Evolutionary conservation across 2,888 invertebrate species (phyloP).

Genomic region (Acheta domesticus): DNA sequence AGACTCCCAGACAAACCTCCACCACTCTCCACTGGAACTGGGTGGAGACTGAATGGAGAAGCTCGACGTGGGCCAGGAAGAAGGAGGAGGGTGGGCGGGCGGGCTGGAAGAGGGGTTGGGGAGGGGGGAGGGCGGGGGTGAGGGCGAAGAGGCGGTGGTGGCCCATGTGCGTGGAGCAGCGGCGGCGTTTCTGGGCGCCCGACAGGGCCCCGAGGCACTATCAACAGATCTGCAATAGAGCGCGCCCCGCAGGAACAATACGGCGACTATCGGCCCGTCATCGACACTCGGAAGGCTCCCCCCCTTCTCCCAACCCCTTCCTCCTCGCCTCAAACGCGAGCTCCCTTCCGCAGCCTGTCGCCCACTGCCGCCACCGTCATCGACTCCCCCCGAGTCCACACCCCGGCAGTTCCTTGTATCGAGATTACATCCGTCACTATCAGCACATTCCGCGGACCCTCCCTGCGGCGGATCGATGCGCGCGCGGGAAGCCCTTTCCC

Average conservation of each 20-base stretch:
- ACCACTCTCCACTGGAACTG: too few relatives aligned
- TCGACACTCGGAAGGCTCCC: background rate
- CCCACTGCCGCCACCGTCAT: background rate
- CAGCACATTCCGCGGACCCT: constrained; percentile 4
- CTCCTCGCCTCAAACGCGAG: background rate
- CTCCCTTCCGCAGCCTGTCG: background rate
- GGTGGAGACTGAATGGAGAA: too few relatives aligned
- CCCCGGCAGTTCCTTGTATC: background rate
- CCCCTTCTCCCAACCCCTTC: background rate
- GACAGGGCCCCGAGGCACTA: background rate
- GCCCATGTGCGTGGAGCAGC: too few relatives aligned
- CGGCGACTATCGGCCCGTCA: constrained; percentile 18
- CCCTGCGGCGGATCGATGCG: background rate
- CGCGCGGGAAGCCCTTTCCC: background rate
- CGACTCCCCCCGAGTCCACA: background rate
- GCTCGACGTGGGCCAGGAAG: too few relatives aligned
- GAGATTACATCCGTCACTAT: constrained; percentile 3
- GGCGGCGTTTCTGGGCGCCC: background rate
- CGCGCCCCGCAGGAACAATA: background rate
- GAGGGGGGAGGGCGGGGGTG: too few relatives aligned
- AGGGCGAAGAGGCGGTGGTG: too few relatives aligned
- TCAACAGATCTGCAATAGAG: background rate
- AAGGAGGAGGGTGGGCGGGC: too few relatives aligned
- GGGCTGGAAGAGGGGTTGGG: too few relatives aligned
- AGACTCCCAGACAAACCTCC: too few relatives aligned